phyloP scores from a whole-genome alignment of 2,888 invertebrate genomes.

The Bembecia ichneumoniformis region DNA sequence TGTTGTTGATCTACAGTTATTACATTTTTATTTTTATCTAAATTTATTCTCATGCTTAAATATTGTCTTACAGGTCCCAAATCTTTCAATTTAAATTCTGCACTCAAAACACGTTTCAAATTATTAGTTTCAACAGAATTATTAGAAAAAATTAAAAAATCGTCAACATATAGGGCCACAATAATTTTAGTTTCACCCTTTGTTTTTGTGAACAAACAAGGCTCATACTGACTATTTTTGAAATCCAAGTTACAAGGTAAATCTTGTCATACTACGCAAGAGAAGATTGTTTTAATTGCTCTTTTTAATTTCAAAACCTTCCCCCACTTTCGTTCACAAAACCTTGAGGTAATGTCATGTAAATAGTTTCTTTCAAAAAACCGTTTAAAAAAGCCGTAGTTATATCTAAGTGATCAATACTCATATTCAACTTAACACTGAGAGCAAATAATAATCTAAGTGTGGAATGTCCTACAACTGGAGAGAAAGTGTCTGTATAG shows the following conservation, averaged over 20 bases:
- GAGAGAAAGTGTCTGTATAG: conserved; percentile 6
- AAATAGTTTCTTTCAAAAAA: neutral
- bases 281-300: neutral
- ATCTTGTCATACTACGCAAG: neutral
- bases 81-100: conserved; percentile 6
- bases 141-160: neutral
- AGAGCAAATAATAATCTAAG: conserved; percentile 11
- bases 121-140: conserved; percentile 1
- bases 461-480: conserved; percentile 6
- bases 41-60: conserved; percentile 6
- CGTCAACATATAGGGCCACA: neutral
- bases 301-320: neutral
- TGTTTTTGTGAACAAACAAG: neutral
- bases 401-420: conserved; percentile 16
- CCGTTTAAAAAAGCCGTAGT: conserved; percentile 18
- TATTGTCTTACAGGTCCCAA: conserved; percentile 4
- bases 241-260: neutral
- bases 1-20: conserved; percentile 8
- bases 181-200: neutral
- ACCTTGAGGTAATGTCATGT: neutral
- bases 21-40: conserved; percentile 1
- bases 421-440: conserved; percentile 10
- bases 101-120: conserved; percentile 2
- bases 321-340: neutral
- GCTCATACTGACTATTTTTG: neutral